Conservation (phyloP, 2,797 vertebrate genomes). For the Poecilia wingei region DNA sequence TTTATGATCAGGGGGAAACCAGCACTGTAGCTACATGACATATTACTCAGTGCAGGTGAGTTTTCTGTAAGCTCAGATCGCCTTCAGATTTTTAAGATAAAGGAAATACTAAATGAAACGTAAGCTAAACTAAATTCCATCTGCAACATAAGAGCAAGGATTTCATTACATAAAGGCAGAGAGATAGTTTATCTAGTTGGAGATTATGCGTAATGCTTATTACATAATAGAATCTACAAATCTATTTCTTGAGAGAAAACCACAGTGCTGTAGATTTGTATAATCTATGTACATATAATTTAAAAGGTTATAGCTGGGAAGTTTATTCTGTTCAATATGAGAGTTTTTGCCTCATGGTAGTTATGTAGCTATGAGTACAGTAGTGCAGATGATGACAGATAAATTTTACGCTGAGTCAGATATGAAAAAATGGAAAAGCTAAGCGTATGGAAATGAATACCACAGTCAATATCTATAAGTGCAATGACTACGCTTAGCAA, state of each 20-base stretch:
- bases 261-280: slow-evolving; percentile 14
- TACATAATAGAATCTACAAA: slow-evolving; percentile 59
- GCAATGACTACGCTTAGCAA: not conserved
- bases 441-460: not conserved
- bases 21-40: not conserved
- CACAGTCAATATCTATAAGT: not conserved
- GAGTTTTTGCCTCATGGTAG: not conserved
- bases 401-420: not conserved
- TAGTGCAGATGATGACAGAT: not conserved
- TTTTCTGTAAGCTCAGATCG: not conserved
- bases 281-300: slow-evolving; percentile 15
- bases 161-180: not conserved
- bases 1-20: not conserved
- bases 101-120: slow-evolving; percentile 4
- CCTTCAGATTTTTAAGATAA: not conserved
- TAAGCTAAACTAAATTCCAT: slow-evolving; percentile 17
- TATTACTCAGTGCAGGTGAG: not conserved
- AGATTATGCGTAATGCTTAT: slow-evolving; percentile 67
- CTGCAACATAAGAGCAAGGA: slow-evolving; percentile 22
- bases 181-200: slow-evolving; percentile 20
- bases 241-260: slow-evolving; percentile 32
- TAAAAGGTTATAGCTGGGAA: slow-evolving; percentile 36
- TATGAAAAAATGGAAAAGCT: not conserved
- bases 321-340: slow-evolving; percentile 5
- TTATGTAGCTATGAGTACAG: not conserved